Evolutionary conservation across 2,113 vertebrate species (phyloP), one percentile per base, ranked within the genome.

Genomic region (Prochilodus magdalenae): DNA sequence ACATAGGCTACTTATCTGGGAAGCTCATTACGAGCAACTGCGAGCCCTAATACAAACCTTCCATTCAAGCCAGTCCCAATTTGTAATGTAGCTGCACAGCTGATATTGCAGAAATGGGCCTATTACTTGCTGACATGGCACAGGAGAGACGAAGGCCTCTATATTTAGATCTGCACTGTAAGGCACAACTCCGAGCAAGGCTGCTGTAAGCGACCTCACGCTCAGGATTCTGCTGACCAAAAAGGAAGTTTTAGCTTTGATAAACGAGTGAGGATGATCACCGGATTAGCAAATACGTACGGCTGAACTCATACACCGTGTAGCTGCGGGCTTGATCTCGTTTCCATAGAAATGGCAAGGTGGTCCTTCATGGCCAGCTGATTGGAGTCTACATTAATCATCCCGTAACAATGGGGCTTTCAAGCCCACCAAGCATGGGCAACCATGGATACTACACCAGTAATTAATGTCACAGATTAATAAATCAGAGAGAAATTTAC

Each of bases 11-110:
- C 26, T 40, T 67, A 66, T 27, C 72, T 49, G 55, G 30, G 47
- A 81, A 55, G 51, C 80, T 57, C 49, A 29, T 81, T 81, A 65
- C n/a, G n/a, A 15, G 65, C 26, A 77, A 66, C 22, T 30, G 60
- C n/a, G 16, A 77, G 30, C 24, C 51, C 7, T 16, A 73, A 47
- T 44, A 22, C 22, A 24, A n/a, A 27, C 22, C 40, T 72, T 72
- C 40, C 27, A 55, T 73, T 73, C 72, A 30, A 22, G 51, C 18
- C 18, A 57, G 13, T 12, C 72, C 22, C 69, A 63, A 62, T 60
- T 71, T 51, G 10, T 60, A 65, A 51, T 67, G 22, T 0, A 77
- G 16, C 44, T 66, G 44, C 24, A 65, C 3, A 60, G 3, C 18
- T 15, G 26, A 47, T 59, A 66, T 18, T 59, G 29, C 72, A 75